Evolutionary conservation across 2,888 invertebrate genomes (phyloP), one percentile per base, ranked within the genome.

Genomic region (Abrostola triplasia): DNA sequence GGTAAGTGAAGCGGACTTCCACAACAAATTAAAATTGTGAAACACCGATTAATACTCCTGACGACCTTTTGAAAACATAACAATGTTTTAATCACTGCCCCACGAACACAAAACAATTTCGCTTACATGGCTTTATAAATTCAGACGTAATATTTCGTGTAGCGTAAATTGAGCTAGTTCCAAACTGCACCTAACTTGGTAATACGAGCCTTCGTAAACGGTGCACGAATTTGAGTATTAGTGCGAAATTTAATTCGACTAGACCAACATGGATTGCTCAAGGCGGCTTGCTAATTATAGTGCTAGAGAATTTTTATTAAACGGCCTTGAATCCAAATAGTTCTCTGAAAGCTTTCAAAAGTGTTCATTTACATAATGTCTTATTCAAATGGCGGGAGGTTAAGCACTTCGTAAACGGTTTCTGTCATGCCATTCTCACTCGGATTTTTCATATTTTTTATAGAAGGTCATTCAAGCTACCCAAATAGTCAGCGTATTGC

Each of bases 331-430:
- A 76, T 72, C 76, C 57, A 78, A 72, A 84, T 79, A 81, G 74
- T 82, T 79, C 70, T 76, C 77, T 87, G 82, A 87, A 88, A 88
- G 84, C 86, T 83, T 82, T 83, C 63, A 76, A 81, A 85, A 83
- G 73, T 76, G 67, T 81, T 78, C 76, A 87, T 88, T 85, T 85
- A 73, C 87, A 88, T 87, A 86, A 85, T 84, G 77, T 79, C 79
- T 79, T 83, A 81, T 84, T 84, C 78, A 80, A 83, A 83, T 82
- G 76, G 75, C 67, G 72, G 75, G 66, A 77, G 75, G 79, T 77
- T 77, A 76, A 80, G 80, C 81, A 79, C 77, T 81, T 67, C 64
- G 68, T 80, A 83, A 86, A 85, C 81, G 84, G 69, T 80, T 87
- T 84, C 81, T 73, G 83, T 83, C 82, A 84, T 85, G 86, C 83